Evolutionary conservation across 2,113 vertebrate genomes (phyloP).

Genomic region (Leuciscus idus): DNA sequence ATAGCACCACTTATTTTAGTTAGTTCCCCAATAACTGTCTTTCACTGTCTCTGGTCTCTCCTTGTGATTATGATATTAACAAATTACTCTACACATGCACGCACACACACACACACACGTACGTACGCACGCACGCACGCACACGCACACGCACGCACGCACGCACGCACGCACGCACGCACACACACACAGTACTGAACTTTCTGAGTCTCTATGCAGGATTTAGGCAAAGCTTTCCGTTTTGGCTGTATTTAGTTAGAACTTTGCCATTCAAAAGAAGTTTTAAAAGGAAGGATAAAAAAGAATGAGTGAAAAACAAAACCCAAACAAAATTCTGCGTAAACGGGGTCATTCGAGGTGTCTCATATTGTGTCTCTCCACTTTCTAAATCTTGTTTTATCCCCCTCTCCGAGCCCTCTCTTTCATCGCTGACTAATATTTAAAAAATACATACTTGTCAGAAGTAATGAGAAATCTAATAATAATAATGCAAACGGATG

Average conservation of each 20-base stretch:
- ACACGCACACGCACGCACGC: no score
- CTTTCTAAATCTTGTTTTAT: not conserved
- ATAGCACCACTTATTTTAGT: not conserved
- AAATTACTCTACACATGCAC: not conserved
- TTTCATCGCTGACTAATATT: constrained; percentile 12
- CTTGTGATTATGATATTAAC: not conserved
- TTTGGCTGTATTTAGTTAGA: not conserved
- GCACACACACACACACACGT: no score
- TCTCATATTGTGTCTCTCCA: not conserved
- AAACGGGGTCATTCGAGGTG: not conserved
- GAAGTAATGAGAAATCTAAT: constrained; percentile 12
- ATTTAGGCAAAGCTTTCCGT: not conserved
- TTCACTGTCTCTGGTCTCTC: not conserved
- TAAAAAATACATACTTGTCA: not conserved
- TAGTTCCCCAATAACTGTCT: not conserved
- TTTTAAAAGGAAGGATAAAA: not conserved
- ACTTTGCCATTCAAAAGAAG: not conserved
- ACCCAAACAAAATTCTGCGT: not conserved
- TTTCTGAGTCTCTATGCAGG: not conserved
- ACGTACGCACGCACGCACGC: no score
- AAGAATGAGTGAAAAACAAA: not conserved
- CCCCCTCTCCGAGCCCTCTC: not conserved
- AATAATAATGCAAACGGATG: not conserved
- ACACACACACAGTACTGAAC: not conserved
- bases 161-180: no score